Percentiles rank a stretch among this genome's conserved stretches.
These are phyloP conservation scores for Isotomurus palustris DNA, from an alignment of 2,888 invertebrate genomes.

Conservation along the genomic window DNA sequence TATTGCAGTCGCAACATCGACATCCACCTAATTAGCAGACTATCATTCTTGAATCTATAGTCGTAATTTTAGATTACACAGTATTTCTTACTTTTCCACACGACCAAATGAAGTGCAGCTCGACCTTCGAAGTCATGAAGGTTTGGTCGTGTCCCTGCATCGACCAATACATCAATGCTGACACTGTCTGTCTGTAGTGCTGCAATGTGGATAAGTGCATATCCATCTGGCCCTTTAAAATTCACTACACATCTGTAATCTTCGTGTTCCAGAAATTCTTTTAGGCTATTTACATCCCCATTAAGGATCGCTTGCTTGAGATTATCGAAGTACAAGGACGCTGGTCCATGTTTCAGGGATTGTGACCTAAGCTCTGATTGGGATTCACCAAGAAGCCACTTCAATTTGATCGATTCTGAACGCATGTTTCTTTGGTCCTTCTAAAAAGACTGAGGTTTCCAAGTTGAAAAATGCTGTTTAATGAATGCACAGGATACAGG, in stretches of 20 bases:
- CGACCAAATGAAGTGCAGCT: constrained; percentile 24
- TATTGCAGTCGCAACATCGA: constrained; percentile 18
- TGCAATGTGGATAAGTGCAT: constrained; percentile 21
- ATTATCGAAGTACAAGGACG: background rate
- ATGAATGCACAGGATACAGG: no score
- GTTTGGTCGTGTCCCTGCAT: constrained; percentile 25
- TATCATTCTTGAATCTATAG: background rate
- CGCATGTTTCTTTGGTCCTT: no score
- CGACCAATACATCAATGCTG: constrained; percentile 15
- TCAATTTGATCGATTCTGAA: constrained; percentile 5
- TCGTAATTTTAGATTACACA: background rate
- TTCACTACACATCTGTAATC: background rate
- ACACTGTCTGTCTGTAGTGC: constrained; percentile 9
- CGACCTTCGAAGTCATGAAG: constrained; percentile 14
- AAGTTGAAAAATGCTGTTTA: no score
- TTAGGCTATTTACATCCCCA: background rate
- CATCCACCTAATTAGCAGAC: constrained; percentile 21
- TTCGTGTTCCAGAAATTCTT: background rate
- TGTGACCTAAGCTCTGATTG: background rate
- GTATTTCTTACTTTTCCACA: constrained; percentile 16
- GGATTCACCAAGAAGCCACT: background rate
- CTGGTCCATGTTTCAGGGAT: background rate
- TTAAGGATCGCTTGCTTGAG: background rate
- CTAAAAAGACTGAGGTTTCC: no score
- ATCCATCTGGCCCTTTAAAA: background rate